phyloP scores from a whole-genome alignment of 1,140 invertebrate species.

The Diorhabda carinulata region DNA sequence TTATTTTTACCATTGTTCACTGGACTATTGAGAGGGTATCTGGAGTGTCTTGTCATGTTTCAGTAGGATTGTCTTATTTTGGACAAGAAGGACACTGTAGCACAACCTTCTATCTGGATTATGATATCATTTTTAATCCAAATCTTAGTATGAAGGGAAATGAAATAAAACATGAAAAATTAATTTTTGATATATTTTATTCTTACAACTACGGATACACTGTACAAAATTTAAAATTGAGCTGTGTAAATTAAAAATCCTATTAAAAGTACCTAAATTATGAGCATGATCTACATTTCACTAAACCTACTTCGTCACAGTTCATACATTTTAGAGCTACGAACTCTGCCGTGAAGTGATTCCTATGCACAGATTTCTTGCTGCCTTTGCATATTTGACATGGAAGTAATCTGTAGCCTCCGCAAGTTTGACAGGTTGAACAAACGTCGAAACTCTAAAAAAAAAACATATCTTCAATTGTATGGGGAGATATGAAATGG shows the following conservation, averaged over 20 bases:
- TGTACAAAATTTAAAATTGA: background rate
- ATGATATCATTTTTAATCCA: too few species aligned
- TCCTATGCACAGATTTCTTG: conserved; percentile 90
- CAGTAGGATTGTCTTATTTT: too few species aligned
- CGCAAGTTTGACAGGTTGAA: conserved; percentile 79
- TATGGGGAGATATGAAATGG: too few species aligned
- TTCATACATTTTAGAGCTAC: conserved; percentile 94
- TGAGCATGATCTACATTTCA: conserved; percentile 77
- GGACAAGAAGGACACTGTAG: too few species aligned
- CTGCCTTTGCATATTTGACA: conserved; percentile 89
- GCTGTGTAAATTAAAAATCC: background rate
- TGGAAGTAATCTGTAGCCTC: conserved; percentile 83
- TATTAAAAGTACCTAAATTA: conserved; percentile 10
- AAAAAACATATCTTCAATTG: conserved; percentile 22
- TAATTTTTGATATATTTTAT: background rate
- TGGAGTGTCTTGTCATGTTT: too few species aligned
- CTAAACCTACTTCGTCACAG: conserved; percentile 90
- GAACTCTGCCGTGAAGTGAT: conserved; percentile 91
- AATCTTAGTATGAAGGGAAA: too few species aligned
- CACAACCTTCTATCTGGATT: too few species aligned
- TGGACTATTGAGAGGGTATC: too few species aligned
- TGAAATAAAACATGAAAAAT: too few species aligned
- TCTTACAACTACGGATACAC: background rate
- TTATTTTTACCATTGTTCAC: too few species aligned
- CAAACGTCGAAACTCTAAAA: conserved; percentile 75